Conservation (phyloP, 2,113 vertebrate genomes). For the Guaruba guarouba region DNA sequence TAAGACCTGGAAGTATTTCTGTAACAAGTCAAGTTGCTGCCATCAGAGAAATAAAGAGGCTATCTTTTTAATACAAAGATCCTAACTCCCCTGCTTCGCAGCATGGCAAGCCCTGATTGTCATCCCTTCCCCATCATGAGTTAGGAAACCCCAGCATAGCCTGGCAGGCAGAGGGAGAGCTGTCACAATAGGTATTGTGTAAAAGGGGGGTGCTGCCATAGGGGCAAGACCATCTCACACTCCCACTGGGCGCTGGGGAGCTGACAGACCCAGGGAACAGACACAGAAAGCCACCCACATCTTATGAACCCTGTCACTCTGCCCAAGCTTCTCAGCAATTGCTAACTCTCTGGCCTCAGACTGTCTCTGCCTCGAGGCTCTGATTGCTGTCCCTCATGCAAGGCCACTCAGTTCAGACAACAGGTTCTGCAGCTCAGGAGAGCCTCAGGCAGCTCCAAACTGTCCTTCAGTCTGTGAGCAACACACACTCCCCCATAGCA, state of each 20-base stretch:
- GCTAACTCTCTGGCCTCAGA: not conserved
- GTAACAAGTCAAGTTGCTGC: not conserved
- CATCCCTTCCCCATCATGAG: not conserved
- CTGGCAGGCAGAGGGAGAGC: not conserved
- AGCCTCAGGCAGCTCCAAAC: rapidly evolving
- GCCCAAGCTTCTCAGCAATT: not conserved
- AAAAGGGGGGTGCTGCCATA: rapidly evolving
- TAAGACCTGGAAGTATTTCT: not conserved
- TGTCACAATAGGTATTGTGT: not conserved
- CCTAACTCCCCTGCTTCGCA: not conserved
- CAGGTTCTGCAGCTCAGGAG: not conserved
- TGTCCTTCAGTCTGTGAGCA: not conserved
- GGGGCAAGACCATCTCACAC: not conserved
- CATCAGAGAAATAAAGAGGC: not conserved
- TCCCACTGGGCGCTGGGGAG: not conserved
- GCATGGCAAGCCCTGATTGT: not conserved
- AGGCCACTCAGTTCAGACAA: not conserved
- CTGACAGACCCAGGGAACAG: not conserved
- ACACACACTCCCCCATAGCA: rapidly evolving
- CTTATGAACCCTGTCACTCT: not conserved
- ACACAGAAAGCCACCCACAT: rapidly evolving
- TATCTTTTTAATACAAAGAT: not conserved
- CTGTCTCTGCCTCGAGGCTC: not conserved
- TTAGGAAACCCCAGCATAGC: not conserved
- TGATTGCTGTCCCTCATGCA: rapidly evolving